Percentiles rank a stretch among this genome's conserved stretches.
These are phyloP conservation scores for Dinothrombium tinctorium DNA, from an alignment of 1,140 invertebrate genomes.

Conservation along the genomic window DNA sequence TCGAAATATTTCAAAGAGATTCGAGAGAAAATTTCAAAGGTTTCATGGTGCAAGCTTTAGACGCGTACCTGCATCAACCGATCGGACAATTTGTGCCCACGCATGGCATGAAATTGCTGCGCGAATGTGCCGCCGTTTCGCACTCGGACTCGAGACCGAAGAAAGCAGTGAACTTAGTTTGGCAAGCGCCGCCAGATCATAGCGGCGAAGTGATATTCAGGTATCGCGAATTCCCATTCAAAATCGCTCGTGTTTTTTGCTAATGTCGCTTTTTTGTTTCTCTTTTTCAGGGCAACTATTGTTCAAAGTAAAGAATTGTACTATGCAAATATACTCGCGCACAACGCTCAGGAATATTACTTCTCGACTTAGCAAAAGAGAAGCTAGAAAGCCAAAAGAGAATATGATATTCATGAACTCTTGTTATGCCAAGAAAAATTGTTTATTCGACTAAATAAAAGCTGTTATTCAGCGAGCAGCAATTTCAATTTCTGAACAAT, in stretches of 20 bases:
- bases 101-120: constrained; percentile 40
- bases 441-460: no score
- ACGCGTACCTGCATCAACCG: constrained; percentile 20
- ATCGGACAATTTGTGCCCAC: constrained; percentile 31
- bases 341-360: constrained; percentile 2
- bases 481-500: no score
- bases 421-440: no score
- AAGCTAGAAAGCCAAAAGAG: no score
- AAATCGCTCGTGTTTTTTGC: not conserved
- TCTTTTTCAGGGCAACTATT: constrained; percentile 13
- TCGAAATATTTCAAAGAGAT: constrained; percentile 5
- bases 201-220: constrained; percentile 2
- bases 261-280: not conserved
- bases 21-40: constrained; percentile 9
- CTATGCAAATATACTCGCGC: constrained; percentile 6
- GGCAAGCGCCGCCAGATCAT: constrained; percentile 33
- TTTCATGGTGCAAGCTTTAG: constrained; percentile 11
- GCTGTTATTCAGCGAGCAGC: no score
- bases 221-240: not conserved
- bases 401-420: no score
- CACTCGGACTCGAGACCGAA: constrained; percentile 50
- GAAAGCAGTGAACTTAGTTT: constrained; percentile 38
- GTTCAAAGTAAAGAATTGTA: constrained; percentile 9
- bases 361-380: no score
- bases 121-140: constrained; percentile 47